Evolutionary conservation across 2,113 vertebrate species (phyloP).

Genomic region (Macrotus californicus): DNA sequence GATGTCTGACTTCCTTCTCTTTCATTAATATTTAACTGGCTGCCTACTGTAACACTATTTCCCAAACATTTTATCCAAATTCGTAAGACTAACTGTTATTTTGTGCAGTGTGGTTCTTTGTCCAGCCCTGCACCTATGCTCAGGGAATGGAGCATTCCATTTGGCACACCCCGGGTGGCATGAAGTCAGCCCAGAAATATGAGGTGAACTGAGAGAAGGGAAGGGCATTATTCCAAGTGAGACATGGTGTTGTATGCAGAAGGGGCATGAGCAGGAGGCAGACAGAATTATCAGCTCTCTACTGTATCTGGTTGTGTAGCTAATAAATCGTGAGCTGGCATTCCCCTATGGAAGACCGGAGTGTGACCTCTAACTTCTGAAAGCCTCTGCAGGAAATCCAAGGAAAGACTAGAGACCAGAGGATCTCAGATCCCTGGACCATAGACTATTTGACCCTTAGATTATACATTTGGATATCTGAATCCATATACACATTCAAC

Average conservation of each 20-base stretch:
- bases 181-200: not conserved
- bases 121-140: not conserved
- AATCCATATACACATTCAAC: not conserved
- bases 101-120: too few species aligned
- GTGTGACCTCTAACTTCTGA: not conserved
- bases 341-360: not conserved
- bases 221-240: not conserved
- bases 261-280: not conserved
- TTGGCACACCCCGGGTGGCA: not conserved
- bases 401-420: not conserved
- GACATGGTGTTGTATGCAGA: not conserved
- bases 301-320: fast-evolving
- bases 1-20: too few species aligned
- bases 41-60: not conserved
- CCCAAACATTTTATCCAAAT: not conserved
- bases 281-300: not conserved
- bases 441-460: not conserved
- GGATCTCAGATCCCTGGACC: not conserved
- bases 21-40: too few species aligned
- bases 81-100: not conserved
- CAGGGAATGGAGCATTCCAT: not conserved
- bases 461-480: not conserved
- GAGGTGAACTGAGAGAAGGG: not conserved
- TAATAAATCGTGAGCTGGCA: not conserved
- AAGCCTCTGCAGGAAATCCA: not conserved